These are phyloP conservation scores for Drosophila fuyamai DNA, from an alignment of 1,140 invertebrate species.

Conservation along the genomic window DNA sequence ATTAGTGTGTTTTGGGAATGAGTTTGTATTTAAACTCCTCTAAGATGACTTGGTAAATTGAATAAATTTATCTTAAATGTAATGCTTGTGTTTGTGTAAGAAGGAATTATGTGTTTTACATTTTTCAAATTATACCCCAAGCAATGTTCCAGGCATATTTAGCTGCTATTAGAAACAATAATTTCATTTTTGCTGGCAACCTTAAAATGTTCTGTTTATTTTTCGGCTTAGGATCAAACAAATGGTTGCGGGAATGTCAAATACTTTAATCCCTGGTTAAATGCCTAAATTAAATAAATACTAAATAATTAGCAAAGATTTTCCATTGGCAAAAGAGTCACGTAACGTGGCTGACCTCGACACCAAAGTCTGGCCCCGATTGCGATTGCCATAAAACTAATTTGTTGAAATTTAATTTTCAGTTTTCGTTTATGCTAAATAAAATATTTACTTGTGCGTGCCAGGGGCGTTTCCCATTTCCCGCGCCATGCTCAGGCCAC, in stretches of 20 bases:
- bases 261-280: constrained; percentile 13
- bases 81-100: background rate
- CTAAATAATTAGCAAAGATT: constrained; percentile 38
- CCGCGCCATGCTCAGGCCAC: background rate
- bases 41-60: background rate
- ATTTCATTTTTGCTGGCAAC: background rate
- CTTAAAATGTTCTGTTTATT: constrained; percentile 5
- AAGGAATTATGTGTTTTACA: background rate
- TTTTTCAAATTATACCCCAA: too few relatives aligned
- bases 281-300: constrained; percentile 34
- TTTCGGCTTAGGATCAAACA: background rate
- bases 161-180: background rate
- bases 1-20: constrained; percentile 17
- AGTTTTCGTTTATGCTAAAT: constrained; percentile 55
- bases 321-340: constrained; percentile 45
- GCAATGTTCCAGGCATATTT: background rate
- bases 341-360: constrained; percentile 37
- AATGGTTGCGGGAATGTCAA: constrained; percentile 1
- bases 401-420: constrained; percentile 78
- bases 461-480: constrained; percentile 9
- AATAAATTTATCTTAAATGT: background rate
- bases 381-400: constrained; percentile 74
- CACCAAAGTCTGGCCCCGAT: constrained; percentile 16
- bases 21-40: constrained; percentile 8
- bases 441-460: constrained; percentile 76